Conservation (phyloP, 64 coral and sea anemone species). For the Platygyra sinensis region DNA sequence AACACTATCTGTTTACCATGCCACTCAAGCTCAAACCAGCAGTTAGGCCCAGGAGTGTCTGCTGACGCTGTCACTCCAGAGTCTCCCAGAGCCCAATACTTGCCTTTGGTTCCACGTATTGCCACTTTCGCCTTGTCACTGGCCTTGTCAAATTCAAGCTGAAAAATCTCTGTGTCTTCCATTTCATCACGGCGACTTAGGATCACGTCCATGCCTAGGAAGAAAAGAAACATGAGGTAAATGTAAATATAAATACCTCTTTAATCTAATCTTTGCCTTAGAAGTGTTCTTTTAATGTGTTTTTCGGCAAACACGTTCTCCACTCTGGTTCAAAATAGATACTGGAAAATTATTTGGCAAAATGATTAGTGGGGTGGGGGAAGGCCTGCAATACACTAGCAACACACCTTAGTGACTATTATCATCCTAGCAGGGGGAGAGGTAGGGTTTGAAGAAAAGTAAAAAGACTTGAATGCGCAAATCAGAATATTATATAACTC, state of each 20-base stretch:
- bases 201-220: constrained; percentile 81
- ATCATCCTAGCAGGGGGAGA: no score
- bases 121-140: constrained; percentile 67
- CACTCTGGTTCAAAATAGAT: no score
- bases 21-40: constrained; percentile 90
- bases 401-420: not conserved
- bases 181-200: constrained; percentile 85
- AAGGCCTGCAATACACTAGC: not conserved
- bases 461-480: no score
- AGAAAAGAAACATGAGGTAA: not conserved
- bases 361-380: not conserved
- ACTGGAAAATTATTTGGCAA: not conserved
- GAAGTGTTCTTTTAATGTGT: no score
- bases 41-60: constrained; percentile 26
- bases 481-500: no score
- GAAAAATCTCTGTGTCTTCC: constrained; percentile 95
- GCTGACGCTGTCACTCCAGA: constrained; percentile 67
- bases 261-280: not conserved
- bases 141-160: constrained; percentile 83
- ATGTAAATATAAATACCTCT: not conserved
- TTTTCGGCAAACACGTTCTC: no score
- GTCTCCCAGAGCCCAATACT: constrained; percentile 84
- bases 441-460: no score
- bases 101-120: constrained; percentile 74
- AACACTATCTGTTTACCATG: constrained; percentile 78